Evolutionary conservation across 2,797 vertebrate genomes (phyloP).

Genomic region (Gallinago nigripennis): DNA sequence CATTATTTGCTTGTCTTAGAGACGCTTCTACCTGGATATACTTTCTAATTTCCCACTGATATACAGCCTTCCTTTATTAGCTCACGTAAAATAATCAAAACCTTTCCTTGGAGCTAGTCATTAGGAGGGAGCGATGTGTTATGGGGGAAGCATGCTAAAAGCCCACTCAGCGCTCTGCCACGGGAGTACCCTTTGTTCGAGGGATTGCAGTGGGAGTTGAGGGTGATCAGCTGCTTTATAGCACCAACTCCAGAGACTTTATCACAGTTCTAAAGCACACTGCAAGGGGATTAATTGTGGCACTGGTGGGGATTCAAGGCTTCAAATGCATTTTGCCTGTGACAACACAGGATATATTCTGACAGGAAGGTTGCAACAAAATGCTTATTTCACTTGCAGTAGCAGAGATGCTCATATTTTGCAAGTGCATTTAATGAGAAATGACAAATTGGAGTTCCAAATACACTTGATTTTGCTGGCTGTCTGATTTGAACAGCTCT

Average conservation of each 20-base stretch:
- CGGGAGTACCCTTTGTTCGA: neutral
- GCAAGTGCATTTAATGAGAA: constrained; percentile 7
- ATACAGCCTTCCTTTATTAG: constrained; percentile 53
- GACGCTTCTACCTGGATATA: constrained; percentile 32
- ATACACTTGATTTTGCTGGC: neutral
- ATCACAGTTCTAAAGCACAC: neutral
- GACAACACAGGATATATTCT: neutral
- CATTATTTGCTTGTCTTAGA: constrained; percentile 60
- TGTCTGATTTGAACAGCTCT: constrained; percentile 17
- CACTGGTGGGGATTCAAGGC: constrained; percentile 28
- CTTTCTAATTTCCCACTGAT: constrained; percentile 55
- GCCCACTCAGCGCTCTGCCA: neutral
- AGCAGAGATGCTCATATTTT: constrained; percentile 1
- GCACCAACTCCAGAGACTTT: neutral
- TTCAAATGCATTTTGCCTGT: neutral
- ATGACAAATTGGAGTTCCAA: constrained; percentile 35
- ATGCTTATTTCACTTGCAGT: constrained; percentile 4
- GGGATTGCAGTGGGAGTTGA: neutral
- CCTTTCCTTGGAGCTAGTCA: neutral
- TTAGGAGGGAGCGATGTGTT: neutral
- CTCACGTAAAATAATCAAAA: neutral
- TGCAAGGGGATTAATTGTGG: constrained; percentile 13
- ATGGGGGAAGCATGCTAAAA: neutral
- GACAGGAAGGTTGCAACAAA: neutral
- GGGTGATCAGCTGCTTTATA: neutral